Evolutionary conservation across 2,113 vertebrate genomes (phyloP).

Genomic region (Hymenochirus boettgeri): DNA sequence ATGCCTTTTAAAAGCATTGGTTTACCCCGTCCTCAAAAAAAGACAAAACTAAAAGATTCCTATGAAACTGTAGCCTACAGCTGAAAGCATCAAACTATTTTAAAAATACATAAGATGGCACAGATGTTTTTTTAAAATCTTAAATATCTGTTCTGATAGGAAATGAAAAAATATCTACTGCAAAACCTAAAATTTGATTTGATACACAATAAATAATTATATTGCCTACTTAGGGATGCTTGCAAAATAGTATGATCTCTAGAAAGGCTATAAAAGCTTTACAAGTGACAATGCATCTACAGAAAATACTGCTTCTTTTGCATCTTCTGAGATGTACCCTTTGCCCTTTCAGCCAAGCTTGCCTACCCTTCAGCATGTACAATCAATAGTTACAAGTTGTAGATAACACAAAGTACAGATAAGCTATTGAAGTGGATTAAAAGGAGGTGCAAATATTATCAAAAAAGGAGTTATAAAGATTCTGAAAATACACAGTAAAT

Average conservation of each 20-base stretch:
- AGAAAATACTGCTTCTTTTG: too few species aligned
- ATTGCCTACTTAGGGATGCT: neutral
- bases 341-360: conserved; percentile 52
- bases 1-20: too few species aligned
- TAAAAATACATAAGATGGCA: too few species aligned
- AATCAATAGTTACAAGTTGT: conserved; percentile 67
- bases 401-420: conserved; percentile 36
- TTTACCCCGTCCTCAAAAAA: neutral
- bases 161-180: too few species aligned
- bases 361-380: conserved; percentile 63
- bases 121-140: too few species aligned
- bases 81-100: too few species aligned
- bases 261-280: conserved; percentile 65
- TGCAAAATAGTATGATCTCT: conserved; percentile 49
- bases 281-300: conserved; percentile 55
- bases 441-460: neutral
- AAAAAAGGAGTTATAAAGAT: too few species aligned
- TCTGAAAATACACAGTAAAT: too few species aligned
- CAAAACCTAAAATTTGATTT: too few species aligned
- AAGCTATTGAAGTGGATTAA: conserved; percentile 59
- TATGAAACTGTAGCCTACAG: too few species aligned
- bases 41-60: too few species aligned
- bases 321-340: conserved; percentile 61
- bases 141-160: too few species aligned
- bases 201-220: conserved; percentile 25